Evolutionary conservation across 2,888 invertebrate genomes (phyloP), one percentile per base, ranked within the genome.

Genomic region (Drosophila trichaetosa): DNA sequence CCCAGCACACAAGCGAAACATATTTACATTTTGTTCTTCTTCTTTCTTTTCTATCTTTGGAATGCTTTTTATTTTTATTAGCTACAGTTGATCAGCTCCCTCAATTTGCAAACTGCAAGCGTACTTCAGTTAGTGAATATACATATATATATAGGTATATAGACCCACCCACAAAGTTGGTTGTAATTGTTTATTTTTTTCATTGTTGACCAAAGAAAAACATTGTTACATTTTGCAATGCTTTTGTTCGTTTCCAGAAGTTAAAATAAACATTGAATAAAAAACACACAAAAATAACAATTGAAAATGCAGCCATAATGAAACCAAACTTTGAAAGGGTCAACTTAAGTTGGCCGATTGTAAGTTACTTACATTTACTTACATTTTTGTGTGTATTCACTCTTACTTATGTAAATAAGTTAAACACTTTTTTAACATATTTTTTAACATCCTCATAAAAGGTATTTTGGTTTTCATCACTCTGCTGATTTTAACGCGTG

Each of bases 121-220:
- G 29, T n/a, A 56, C 13, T 40, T 16, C 29, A 46, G 46, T 46
- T 24, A 46, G 46, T 16, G 1, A 24, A 24, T 21, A 16, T 29
- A 7, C 29, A 29, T 1, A 7, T 7, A 13, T 13, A 21, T 4
- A 46, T 24, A 49, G 46, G 53, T 52, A 57, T 66, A 42, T 66
- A 34, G 16, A 13, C 36, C 57, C 36, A 10, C 52, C 60, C 34
- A 53, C 34, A 29, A 29, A 24, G n/a, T 27, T 40, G 13, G 49
- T 31, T 70, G 64, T 61, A 70, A 31, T 40, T 53, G 58, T 48
- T 34, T 29, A 66, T 38, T 57, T 71, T 53, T 48, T 79, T 34
- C 69, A n/a, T 53, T 77, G 51, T 83, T 81, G 53, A 67, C 34
- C 54, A 79, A 83, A 86, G 79, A 83, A 88, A 88, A 84, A 84